Conservation (phyloP, 2,113 vertebrate genomes). For the Sander vitreus region DNA sequence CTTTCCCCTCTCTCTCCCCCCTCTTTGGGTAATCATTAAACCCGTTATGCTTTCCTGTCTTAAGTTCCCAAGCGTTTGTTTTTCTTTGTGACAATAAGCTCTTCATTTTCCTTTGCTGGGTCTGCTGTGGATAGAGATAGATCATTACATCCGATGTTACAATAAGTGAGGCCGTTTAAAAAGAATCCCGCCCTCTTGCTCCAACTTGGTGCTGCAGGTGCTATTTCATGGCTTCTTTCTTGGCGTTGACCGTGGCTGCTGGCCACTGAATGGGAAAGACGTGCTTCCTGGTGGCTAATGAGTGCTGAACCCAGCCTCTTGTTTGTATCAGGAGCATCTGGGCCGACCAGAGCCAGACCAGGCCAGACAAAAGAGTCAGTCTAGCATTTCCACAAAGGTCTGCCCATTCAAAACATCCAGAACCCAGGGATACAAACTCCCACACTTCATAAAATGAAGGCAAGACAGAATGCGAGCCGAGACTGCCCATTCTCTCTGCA, state of each 20-base stretch:
- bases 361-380: constrained; percentile 69
- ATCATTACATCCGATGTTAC: constrained; percentile 39
- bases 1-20: constrained; percentile 35
- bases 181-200: constrained; percentile 22
- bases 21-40: constrained; percentile 52
- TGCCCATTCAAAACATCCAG: constrained; percentile 72
- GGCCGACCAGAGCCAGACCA: constrained; percentile 59
- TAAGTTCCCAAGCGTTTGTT: constrained; percentile 54
- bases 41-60: constrained; percentile 46
- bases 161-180: constrained; percentile 32
- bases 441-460: constrained; percentile 80
- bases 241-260: constrained; percentile 33
- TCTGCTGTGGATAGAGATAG: constrained; percentile 21
- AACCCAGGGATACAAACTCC: constrained; percentile 73
- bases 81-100: constrained; percentile 46
- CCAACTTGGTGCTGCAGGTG: constrained; percentile 61
- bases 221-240: constrained; percentile 49
- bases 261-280: constrained; percentile 57
- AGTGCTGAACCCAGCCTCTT: constrained; percentile 68
- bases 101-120: constrained; percentile 32
- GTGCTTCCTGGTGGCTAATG: constrained; percentile 67
- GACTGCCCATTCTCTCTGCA: constrained; percentile 64
- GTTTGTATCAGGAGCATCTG: constrained; percentile 75
- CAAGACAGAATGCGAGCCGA: constrained; percentile 64
- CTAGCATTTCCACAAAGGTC: constrained; percentile 60